These are phyloP conservation scores for Hypomesus transpacificus DNA, from an alignment of 2,113 vertebrate genomes.

Conservation along the genomic window DNA sequence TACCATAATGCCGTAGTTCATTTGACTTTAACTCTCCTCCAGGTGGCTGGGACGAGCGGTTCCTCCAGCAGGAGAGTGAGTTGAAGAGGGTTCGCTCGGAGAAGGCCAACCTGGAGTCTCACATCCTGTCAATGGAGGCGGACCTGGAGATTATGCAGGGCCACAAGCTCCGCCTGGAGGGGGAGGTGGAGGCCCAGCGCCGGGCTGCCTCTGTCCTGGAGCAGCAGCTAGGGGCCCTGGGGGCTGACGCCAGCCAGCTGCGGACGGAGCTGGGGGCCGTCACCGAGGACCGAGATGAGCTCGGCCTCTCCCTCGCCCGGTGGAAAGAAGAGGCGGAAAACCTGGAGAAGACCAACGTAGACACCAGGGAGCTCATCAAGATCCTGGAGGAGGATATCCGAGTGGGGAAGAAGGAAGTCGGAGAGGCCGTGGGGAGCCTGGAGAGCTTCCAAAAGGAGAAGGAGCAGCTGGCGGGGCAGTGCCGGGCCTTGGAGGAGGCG, in stretches of 20 bases:
- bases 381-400: slow-evolving; percentile 73
- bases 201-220: slow-evolving; percentile 65
- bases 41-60: slow-evolving; percentile 71
- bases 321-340: slow-evolving; percentile 69
- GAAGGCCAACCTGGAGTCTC: slow-evolving; percentile 68
- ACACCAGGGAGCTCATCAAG: slow-evolving; percentile 65
- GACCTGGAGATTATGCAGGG: slow-evolving; percentile 70
- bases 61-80: slow-evolving; percentile 73
- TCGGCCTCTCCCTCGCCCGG: slow-evolving; percentile 62
- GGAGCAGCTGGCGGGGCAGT: slow-evolving; percentile 60
- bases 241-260: slow-evolving; percentile 68
- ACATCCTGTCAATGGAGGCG: slow-evolving; percentile 66
- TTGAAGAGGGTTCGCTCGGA: slow-evolving; percentile 68
- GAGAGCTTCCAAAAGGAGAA: slow-evolving; percentile 66
- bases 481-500: slow-evolving; percentile 64
- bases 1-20: neutral
- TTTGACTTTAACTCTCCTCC: neutral
- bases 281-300: slow-evolving; percentile 72
- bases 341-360: slow-evolving; percentile 64
- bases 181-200: slow-evolving; percentile 67
- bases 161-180: slow-evolving; percentile 67
- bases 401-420: slow-evolving; percentile 60
- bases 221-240: slow-evolving; percentile 69
- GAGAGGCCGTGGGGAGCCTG: slow-evolving; percentile 56
- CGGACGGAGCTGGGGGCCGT: slow-evolving; percentile 69